A percentile compares a stretch with the other conserved stretches of the same genome.
Conservation (phyloP, 2,797 vertebrate genomes). For the Aselliscus stoliczkanus region DNA sequence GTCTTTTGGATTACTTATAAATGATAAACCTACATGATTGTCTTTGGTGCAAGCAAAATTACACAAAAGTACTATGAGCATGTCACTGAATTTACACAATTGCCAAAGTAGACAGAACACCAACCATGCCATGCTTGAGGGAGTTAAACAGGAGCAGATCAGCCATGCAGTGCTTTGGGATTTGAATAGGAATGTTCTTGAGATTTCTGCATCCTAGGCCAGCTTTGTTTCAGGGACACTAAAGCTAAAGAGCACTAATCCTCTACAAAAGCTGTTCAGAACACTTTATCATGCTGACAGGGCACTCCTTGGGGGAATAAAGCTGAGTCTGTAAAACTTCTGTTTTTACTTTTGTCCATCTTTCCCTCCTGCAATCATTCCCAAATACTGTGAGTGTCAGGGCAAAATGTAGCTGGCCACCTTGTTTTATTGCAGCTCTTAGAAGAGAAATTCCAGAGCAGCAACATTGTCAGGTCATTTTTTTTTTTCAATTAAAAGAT, state of each 20-base stretch:
- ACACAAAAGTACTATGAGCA: background rate
- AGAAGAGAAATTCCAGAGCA: background rate
- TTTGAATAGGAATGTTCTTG: background rate
- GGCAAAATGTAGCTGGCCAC: background rate
- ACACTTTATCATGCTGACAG: background rate
- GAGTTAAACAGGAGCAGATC: background rate
- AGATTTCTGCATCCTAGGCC: background rate
- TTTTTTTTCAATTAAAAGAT: slow-evolving; percentile 12
- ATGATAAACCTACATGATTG: background rate
- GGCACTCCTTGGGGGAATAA: background rate
- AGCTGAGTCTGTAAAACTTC: background rate
- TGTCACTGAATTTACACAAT: background rate
- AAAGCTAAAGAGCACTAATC: background rate
- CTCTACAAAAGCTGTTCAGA: slow-evolving; percentile 43
- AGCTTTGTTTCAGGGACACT: background rate
- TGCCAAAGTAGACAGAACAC: background rate
- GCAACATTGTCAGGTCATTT: background rate
- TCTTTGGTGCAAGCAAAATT: background rate
- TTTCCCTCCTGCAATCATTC: slow-evolving; percentile 23
- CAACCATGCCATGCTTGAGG: background rate
- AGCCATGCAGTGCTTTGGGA: background rate
- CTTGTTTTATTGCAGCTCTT: background rate
- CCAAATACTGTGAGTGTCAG: background rate
- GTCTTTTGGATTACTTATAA: background rate
- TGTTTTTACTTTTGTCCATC: background rate